Conservation (phyloP, 2,888 invertebrate genomes). For the Esperia sulphurella region DNA sequence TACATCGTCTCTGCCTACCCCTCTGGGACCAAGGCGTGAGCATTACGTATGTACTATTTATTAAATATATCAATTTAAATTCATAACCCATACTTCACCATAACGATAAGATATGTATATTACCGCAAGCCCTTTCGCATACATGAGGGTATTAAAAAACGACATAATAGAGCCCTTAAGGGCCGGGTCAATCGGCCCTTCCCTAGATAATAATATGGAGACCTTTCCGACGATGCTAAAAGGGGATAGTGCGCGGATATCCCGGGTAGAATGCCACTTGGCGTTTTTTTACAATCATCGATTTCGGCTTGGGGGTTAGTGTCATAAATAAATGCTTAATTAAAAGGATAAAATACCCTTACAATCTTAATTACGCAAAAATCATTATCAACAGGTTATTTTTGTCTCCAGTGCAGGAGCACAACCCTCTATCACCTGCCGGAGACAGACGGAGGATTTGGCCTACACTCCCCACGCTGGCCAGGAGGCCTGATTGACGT, state of each 20-base stretch:
- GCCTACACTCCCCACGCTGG: too few species aligned
- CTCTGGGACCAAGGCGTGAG: too few species aligned
- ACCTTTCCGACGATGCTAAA: neutral
- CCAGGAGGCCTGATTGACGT: too few species aligned
- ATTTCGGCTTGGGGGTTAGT: neutral
- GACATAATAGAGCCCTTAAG: neutral
- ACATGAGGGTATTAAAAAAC: neutral
- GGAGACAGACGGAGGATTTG: too few species aligned
- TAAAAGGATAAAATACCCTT: too few species aligned
- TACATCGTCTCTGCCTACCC: too few species aligned
- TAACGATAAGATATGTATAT: neutral
- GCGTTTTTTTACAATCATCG: neutral
- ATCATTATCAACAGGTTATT: too few species aligned
- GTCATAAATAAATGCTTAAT: neutral
- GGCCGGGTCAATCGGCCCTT: neutral
- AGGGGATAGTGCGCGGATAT: too few species aligned
- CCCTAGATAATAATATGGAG: neutral
- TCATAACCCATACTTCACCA: neutral
- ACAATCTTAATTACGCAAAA: too few species aligned
- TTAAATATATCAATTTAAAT: neutral
- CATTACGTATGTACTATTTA: neutral
- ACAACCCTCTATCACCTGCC: too few species aligned
- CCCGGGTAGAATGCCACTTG: neutral
- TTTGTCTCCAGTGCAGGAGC: too few species aligned
- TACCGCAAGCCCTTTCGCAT: neutral